These are phyloP conservation scores for Andricus grossulariae DNA, from an alignment of 1,140 invertebrate species.

Conservation along the genomic window DNA sequence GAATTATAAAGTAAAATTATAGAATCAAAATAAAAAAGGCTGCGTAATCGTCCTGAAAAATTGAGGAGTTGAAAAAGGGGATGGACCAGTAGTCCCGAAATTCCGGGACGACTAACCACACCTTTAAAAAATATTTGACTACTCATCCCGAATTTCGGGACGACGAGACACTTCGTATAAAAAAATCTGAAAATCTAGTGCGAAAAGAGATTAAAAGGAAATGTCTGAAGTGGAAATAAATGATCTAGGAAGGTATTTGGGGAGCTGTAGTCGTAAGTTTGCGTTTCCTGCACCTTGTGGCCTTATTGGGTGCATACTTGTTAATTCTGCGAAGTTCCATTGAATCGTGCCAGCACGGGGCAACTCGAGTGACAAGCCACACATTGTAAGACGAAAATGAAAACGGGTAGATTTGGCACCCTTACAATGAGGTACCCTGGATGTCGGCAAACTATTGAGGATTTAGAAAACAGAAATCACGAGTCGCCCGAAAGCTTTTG, in stretches of 20 bases:
- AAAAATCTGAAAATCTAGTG: neutral
- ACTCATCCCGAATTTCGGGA: too few relatives aligned
- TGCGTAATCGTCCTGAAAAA: too few relatives aligned
- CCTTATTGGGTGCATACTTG: slow-evolving; percentile 3
- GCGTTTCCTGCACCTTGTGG: neutral
- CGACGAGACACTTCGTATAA: too few relatives aligned
- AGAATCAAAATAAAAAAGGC: too few relatives aligned
- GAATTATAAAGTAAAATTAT: too few relatives aligned
- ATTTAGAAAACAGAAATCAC: slow-evolving; percentile 31
- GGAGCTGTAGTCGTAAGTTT: neutral
- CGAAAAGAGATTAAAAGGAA: neutral
- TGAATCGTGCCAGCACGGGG: neutral
- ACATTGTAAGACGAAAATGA: neutral
- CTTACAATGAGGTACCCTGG: slow-evolving; percentile 14
- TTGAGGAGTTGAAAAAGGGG: too few relatives aligned
- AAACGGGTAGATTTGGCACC: slow-evolving; percentile 30
- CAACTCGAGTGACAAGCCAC: slow-evolving; percentile 17
- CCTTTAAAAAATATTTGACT: too few relatives aligned
- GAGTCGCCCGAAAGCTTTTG: slow-evolving; percentile 3
- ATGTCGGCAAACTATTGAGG: slow-evolving; percentile 28
- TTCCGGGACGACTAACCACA: too few relatives aligned
- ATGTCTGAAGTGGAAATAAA: slow-evolving; percentile 9
- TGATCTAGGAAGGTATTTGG: neutral
- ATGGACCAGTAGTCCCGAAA: too few relatives aligned
- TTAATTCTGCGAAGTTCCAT: slow-evolving; percentile 29